Base-by-base conservation (phyloP, 2,888 invertebrate species). In the Leptopilina syphax region DNA sequence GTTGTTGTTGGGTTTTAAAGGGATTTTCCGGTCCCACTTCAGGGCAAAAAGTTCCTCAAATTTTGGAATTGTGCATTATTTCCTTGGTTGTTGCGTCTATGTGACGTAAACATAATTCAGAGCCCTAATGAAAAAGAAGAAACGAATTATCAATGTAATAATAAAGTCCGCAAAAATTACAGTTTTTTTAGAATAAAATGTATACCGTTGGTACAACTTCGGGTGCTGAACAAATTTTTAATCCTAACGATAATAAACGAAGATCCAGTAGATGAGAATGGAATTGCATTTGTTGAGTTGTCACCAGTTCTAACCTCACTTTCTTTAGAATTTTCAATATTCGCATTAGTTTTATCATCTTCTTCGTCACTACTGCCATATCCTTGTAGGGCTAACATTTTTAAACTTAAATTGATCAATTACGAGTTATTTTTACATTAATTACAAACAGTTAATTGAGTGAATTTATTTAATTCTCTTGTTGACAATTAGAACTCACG, bases 31-130 rank as follows among this genome's bases (percentile, higher is more conserved):
- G 99, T 0, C 99, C 99, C 73, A 96, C 94, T 83, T 96, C 94
- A 0, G 99, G 4, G 98, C 97, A 93, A 96, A 99, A 3, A 99
- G 93, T 90, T 99, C 98, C 79, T 99, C 98, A 92, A 95, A 99
- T 89, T 96, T 98, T 0, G 99, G 97, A 93, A 93, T 99, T 99
- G 90, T 96, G 96, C 83, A 93, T 93, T 1, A 99, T 92, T 92
- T 98, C 98, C 90, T 97, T 96, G 0, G 95, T 93, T 65, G 95
- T 95, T 1, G 96, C 95, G 91, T 97, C 96, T 84, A 99, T 93
- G 81, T 96, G 95, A 13, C 95, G 93, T 80, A 95, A 92, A 44
- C 95, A 94, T 81, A 96, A 95, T 85, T 95, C 95, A 79, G 95
- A 93, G 76, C 96, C 96, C 96, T 96, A 85, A 83, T 66, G 80